Base-by-base conservation (phyloP, 2,113 vertebrate species). In the Hiodon alosoides region DNA sequence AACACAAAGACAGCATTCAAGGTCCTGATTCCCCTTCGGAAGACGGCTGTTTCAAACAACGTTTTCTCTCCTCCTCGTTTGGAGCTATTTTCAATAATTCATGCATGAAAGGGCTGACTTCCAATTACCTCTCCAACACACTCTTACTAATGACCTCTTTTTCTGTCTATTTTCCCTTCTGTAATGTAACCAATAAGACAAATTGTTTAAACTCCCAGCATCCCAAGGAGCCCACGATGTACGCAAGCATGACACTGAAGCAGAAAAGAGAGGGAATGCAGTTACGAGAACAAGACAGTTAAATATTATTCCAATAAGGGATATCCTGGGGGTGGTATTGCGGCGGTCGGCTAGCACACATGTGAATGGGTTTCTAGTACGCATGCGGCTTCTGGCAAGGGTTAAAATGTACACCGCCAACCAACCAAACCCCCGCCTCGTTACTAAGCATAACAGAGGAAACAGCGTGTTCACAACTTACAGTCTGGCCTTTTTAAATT, bases 31-130 rank as follows among this genome's bases (percentile, higher is more conserved):
- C 11, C 60, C 48, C 76, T 62, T 16, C 17, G 7, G 79, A 58
- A 69, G 76, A 60, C 58, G 57, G 54, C 75, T 75, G 76, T 69
- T 31, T 79, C 47, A 59, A 54, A 72, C 72, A 55, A 60, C 14
- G 67, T 54, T 80, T 78, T 80, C 71, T 74, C 67, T 83, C 79
- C 66, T 7, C 5, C 62, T 52, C 77, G 72, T 72, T 62, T 68
- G 78, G 68, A 78, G 81, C 77, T 59, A 75, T 82, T 75, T 73
- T 78, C 72, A 16, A 69, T 77, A 78, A 85, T 74, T 81, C 77
- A 48, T 80, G 75, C 62, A 69, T 73, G 77, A 78, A 76, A 78
- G 67, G 60, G 79, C 70, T 75, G 54, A 52, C 81, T 71, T 78
- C 80, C 76, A 77, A 73, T 77, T 77, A 79, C 62, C 80, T 76